A percentile compares a stretch with the other conserved stretches of the same genome.
Conservation (phyloP, 1,140 invertebrate genomes). For the Drosophila biarmipes region DNA sequence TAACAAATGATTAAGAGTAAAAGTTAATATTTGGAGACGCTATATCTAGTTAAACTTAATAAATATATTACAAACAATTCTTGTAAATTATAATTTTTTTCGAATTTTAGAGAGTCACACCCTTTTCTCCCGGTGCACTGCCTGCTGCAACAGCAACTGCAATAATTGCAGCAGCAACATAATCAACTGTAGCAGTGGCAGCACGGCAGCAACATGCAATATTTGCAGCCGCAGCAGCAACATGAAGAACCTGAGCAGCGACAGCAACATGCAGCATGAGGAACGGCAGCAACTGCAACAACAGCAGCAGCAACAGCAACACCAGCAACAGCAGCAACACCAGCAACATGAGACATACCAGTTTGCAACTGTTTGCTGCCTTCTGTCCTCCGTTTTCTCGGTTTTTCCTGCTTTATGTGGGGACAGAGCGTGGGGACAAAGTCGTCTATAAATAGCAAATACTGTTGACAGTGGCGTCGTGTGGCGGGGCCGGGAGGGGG, state of each 20-base stretch:
- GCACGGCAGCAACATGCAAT: slow-evolving; percentile 10
- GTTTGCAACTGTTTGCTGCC: slow-evolving; percentile 41
- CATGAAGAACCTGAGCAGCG: slow-evolving; percentile 11
- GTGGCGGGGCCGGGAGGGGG: background rate
- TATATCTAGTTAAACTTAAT: no score
- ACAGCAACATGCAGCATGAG: slow-evolving; percentile 18
- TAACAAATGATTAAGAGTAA: no score
- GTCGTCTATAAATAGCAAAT: slow-evolving; percentile 69
- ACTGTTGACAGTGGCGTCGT: slow-evolving; percentile 27
- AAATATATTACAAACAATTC: no score
- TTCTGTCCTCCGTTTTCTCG: background rate
- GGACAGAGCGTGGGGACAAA: slow-evolving; percentile 65
- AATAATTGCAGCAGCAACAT: slow-evolving; percentile 29
- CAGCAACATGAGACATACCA: slow-evolving; percentile 31
- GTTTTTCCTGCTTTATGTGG: slow-evolving; percentile 13
- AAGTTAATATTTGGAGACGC: no score
- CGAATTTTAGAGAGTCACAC: no score
- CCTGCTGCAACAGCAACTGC: slow-evolving; percentile 15
- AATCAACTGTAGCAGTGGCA: background rate
- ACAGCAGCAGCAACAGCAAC: slow-evolving; percentile 4
- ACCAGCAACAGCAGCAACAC: slow-evolving; percentile 15
- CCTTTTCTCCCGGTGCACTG: background rate
- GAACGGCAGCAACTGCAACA: slow-evolving; percentile 17
- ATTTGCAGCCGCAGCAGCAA: slow-evolving; percentile 26
- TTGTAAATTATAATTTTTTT: background rate